A percentile compares a stretch with the other conserved stretches of the same genome.
Conservation (phyloP, 37 sponge, comb jelly and placozoan genomes). For the Cliona cf. orientalis region DNA sequence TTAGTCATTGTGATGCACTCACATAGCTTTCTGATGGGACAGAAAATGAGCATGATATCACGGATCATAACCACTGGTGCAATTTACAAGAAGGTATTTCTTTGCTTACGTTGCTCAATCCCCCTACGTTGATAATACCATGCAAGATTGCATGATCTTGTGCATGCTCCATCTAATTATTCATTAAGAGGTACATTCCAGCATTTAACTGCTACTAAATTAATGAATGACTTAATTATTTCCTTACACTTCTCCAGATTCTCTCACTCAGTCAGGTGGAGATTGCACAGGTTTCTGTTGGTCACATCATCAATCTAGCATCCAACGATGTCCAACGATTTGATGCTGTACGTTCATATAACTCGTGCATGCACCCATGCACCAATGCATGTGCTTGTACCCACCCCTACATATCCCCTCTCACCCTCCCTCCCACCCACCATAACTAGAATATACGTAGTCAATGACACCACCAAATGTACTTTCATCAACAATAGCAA, state of each 20-base stretch:
- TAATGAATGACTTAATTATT: neutral
- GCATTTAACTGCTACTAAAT: too few relatives aligned
- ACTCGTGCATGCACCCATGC: too few relatives aligned
- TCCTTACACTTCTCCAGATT: neutral
- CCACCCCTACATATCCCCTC: constrained; percentile 36
- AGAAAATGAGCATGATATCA: constrained; percentile 64
- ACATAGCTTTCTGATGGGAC: constrained; percentile 52
- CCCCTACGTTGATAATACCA: neutral
- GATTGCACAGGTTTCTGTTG: constrained; percentile 57
- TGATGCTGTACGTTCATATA: constrained; percentile 46
- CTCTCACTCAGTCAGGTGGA: constrained; percentile 56
- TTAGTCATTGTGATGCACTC: constrained; percentile 33
- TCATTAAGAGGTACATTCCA: too few relatives aligned
- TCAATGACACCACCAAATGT: too few relatives aligned
- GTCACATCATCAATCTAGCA: constrained; percentile 75
- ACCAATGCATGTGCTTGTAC: neutral
- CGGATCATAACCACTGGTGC: constrained; percentile 61
- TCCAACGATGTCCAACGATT: constrained; percentile 89
- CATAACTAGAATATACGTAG: too few relatives aligned
- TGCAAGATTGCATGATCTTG: neutral
- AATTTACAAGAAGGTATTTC: constrained; percentile 67
- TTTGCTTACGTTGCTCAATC: neutral
- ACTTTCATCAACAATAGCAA: too few relatives aligned
- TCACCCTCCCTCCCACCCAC: neutral
- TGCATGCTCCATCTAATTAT: neutral